phyloP scores from a whole-genome alignment of 2,113 vertebrate species.

The Notechis scutatus region DNA sequence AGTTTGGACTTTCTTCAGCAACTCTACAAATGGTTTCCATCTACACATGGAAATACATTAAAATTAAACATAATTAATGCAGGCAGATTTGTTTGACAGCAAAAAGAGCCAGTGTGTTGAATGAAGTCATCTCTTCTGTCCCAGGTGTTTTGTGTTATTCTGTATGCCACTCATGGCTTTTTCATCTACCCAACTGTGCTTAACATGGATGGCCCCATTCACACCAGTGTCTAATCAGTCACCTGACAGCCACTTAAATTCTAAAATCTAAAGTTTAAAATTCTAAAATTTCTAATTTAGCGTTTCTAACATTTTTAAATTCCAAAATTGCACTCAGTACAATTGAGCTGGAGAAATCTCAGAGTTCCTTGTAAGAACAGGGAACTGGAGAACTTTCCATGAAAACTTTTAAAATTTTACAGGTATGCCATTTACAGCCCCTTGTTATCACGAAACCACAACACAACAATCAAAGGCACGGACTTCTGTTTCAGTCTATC shows the following conservation, averaged over 20 bases:
- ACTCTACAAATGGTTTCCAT: constrained; percentile 45
- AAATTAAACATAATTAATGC: neutral
- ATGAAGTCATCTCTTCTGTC: neutral
- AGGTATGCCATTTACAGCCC: neutral
- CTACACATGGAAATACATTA: constrained; percentile 29
- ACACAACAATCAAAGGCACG: constrained; percentile 53
- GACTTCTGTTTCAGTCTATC: constrained; percentile 61
- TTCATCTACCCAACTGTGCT: neutral
- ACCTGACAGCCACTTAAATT: neutral
- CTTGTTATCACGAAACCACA: neutral
- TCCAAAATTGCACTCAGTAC: neutral
- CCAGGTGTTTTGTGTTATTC: neutral
- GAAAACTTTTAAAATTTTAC: neutral
- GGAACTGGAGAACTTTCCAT: neutral
- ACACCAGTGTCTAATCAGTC: neutral
- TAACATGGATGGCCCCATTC: neutral
- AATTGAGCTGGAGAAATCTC: neutral
- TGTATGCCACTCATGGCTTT: neutral
- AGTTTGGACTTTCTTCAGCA: constrained; percentile 26
- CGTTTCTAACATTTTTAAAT: neutral
- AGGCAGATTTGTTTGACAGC: neutral
- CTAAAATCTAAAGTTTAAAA: neutral
- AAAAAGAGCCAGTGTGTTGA: neutral
- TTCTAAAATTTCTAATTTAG: neutral
- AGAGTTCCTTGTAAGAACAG: neutral